Conservation (phyloP, 2,113 vertebrate species). For the Lepisosteus osseus region DNA sequence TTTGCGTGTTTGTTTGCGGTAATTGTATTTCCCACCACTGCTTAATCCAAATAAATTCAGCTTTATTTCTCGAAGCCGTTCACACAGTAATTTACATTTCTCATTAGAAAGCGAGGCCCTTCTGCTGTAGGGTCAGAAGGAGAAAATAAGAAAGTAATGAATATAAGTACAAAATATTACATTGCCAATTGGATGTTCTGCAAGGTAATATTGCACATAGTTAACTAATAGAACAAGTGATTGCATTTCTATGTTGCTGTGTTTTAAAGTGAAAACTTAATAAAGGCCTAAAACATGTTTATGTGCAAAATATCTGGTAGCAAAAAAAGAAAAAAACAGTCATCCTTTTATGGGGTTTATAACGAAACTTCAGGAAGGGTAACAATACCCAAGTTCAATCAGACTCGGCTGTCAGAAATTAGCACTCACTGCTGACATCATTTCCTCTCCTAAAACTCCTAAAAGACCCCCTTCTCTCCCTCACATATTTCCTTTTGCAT, state of each 20-base stretch:
- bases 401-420: too few species aligned
- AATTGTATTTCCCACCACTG: slow-evolving; percentile 36
- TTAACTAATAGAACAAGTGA: slow-evolving; percentile 76
- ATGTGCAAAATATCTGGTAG: slow-evolving; percentile 59
- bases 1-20: slow-evolving; percentile 34
- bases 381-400: too few species aligned
- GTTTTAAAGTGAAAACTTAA: slow-evolving; percentile 65
- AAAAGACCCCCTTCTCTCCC: too few species aligned
- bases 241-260: slow-evolving; percentile 71
- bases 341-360: too few species aligned
- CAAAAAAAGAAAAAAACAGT: slow-evolving; percentile 15
- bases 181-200: slow-evolving; percentile 80
- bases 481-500: too few species aligned
- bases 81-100: slow-evolving; percentile 89
- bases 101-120: slow-evolving; percentile 85
- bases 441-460: too few species aligned
- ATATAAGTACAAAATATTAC: slow-evolving; percentile 93
- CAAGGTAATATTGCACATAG: slow-evolving; percentile 73
- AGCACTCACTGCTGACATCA: too few species aligned
- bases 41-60: slow-evolving; percentile 47
- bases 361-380: too few species aligned
- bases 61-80: slow-evolving; percentile 44
- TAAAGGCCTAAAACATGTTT: slow-evolving; percentile 64
- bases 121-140: slow-evolving; percentile 91
- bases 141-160: slow-evolving; percentile 80